Evolutionary conservation across 2,113 vertebrate genomes (phyloP), one percentile per base, ranked within the genome.

Genomic region (Ictalurus punctatus): DNA sequence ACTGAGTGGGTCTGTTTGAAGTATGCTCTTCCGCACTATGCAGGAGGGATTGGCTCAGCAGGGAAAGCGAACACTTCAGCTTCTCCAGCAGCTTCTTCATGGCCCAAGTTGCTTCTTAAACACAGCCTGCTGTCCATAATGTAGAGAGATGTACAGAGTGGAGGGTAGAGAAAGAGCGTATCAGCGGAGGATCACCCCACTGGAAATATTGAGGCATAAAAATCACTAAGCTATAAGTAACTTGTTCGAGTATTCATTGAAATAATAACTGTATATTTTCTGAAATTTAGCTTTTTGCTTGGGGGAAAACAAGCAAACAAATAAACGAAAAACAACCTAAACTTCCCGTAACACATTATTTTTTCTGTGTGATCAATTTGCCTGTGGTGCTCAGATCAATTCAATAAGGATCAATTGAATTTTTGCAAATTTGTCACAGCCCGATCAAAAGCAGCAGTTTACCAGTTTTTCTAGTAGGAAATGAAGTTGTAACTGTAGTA

Each of bases 1-100:
- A 82, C 89, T 58, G 86, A 90, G 89, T 90, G 84, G 90, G 80
- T 90, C 82, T 90, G 90, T 92, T 92, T 92, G 92, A 92, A 92
- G 92, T 89, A 73, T 86, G 87, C 73, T 82, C 88, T 89, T 92
- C 89, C 61, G 58, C 56, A n/a, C 85, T 61, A 59, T 54, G 74
- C 71, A 59, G 89, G 73, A 79, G 91, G 90, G 90, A 85, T 89
- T 63, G 78, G 65, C 82, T 79, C 86, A 81, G 74, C 69, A 65
- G 91, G 86, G 56, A 83, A 48, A 83, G 30, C 34, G 69, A 84
- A 83, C 37, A 44, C 79, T 90, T 86, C 71, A n/a, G 83, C 69
- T 89, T 69, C 84, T 84, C 87, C 16, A 81, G 79, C 88, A 54
- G 84, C n/a, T 73, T 85, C 67, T 71, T 85, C 84, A 58, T 19